Evolutionary conservation across 2,888 invertebrate genomes (phyloP).

Genomic region (Maniola hyperantus): DNA sequence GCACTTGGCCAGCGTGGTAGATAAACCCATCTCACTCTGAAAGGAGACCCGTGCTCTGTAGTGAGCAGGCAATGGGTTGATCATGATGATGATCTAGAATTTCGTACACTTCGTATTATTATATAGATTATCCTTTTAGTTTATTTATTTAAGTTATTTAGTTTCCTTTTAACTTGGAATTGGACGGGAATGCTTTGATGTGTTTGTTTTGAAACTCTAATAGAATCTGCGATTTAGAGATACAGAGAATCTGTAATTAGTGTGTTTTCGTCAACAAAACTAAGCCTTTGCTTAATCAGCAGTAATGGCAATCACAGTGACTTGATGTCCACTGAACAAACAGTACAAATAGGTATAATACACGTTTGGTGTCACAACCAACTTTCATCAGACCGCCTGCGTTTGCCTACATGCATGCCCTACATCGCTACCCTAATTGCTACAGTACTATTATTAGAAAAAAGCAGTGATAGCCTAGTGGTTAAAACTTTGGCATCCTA

Average conservation of each 20-base stretch:
- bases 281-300: not conserved
- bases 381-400: not conserved
- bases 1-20: no score
- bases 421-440: no score
- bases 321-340: not conserved
- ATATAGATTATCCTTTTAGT: not conserved
- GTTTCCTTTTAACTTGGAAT: conserved; percentile 1
- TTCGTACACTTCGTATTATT: no score
- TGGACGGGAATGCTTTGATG: not conserved
- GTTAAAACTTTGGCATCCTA: no score
- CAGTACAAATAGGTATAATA: not conserved
- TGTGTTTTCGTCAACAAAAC: not conserved
- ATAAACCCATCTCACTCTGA: no score
- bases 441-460: no score
- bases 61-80: no score
- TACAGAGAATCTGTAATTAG: not conserved
- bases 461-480: no score
- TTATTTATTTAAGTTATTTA: not conserved
- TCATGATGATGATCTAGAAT: no score
- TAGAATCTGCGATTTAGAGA: not conserved
- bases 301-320: not conserved
- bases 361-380: not conserved
- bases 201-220: not conserved
- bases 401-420: no score
- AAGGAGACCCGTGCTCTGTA: no score